Evolutionary conservation across 1,140 invertebrate genomes (phyloP).

Genomic region (Hylaeus anthracinus): DNA sequence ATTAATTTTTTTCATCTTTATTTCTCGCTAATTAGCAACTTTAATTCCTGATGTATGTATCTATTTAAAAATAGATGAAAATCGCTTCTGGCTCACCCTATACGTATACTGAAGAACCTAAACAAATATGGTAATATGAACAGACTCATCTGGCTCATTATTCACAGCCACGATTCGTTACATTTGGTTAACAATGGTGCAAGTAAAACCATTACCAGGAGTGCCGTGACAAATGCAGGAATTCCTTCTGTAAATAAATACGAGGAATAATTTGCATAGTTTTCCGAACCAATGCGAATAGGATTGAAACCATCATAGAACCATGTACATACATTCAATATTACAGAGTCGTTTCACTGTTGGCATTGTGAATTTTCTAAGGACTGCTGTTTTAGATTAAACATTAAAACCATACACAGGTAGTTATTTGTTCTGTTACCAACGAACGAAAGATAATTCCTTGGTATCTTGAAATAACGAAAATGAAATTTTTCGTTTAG

Average conservation of each 20-base stretch:
- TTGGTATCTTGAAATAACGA: too few species aligned
- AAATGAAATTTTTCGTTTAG: too few species aligned
- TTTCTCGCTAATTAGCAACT: too few species aligned
- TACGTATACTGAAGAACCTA: background rate
- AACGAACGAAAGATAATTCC: too few species aligned
- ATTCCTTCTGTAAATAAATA: background rate
- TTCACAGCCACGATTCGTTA: background rate
- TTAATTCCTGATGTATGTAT: too few species aligned
- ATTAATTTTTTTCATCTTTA: background rate
- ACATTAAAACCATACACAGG: too few species aligned
- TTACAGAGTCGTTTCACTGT: background rate
- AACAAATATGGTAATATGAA: background rate
- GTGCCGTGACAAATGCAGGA: background rate
- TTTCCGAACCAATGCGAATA: background rate
- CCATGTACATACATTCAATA: background rate
- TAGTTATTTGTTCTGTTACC: too few species aligned
- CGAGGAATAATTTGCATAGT: slow-evolving; percentile 6
- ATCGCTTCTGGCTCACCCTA: too few species aligned
- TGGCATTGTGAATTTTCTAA: too few species aligned
- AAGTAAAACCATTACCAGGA: background rate
- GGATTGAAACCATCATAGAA: background rate
- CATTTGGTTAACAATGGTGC: background rate
- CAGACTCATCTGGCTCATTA: background rate
- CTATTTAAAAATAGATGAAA: too few species aligned
- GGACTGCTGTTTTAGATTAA: too few species aligned